Percentiles rank a stretch among this genome's conserved stretches.
These are phyloP conservation scores for Hyles vespertilio DNA, from an alignment of 1,140 invertebrate genomes.

Conservation along the genomic window DNA sequence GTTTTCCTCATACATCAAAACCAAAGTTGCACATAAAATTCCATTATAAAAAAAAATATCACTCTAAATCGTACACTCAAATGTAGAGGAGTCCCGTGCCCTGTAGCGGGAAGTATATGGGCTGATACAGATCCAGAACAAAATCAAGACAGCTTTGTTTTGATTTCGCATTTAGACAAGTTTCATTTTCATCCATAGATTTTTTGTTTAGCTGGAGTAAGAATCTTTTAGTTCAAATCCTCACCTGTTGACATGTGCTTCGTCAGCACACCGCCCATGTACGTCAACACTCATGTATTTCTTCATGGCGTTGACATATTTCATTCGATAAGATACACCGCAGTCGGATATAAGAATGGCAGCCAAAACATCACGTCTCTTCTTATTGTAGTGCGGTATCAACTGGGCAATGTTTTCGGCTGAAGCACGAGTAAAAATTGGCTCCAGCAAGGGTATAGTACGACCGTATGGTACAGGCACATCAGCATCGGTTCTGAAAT, in stretches of 20 bases:
- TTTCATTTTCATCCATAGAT: too few relatives aligned
- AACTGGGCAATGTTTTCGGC: constrained; percentile 22
- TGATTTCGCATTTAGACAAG: too few relatives aligned
- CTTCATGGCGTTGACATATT: constrained; percentile 77
- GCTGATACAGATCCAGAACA: too few relatives aligned
- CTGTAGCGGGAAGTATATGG: too few relatives aligned
- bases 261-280: constrained; percentile 45
- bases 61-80: too few relatives aligned
- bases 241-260: constrained; percentile 34
- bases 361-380: constrained; percentile 68
- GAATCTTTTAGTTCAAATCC: neutral
- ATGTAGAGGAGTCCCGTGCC: too few relatives aligned
- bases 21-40: too few relatives aligned
- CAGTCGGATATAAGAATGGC: constrained; percentile 82
- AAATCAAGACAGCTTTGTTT: too few relatives aligned
- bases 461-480: constrained; percentile 83
- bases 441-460: constrained; percentile 58
- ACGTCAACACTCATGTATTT: constrained; percentile 49
- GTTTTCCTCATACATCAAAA: too few relatives aligned
- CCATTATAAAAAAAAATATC: too few relatives aligned
- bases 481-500: constrained; percentile 78
- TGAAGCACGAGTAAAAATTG: constrained; percentile 16
- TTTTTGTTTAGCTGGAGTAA: too few relatives aligned
- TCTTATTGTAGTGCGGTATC: constrained; percentile 42
- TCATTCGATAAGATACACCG: constrained; percentile 71